Base-by-base conservation (phyloP, 1,140 invertebrate species). In the Formica exsecta region DNA sequence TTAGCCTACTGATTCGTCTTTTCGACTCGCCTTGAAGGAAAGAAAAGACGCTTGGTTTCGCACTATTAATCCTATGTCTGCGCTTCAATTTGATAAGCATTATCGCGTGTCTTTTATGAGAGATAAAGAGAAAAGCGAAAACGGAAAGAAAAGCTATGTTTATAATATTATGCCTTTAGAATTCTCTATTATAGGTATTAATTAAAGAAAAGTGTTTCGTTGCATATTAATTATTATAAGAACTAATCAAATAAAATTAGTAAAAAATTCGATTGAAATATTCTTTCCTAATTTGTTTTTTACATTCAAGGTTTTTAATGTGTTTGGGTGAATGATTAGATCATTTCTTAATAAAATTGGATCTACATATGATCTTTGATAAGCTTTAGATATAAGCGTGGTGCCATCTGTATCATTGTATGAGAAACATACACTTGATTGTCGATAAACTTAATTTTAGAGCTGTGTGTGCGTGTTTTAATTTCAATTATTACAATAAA, bases 1-100 rank as follows among this genome's bases (percentile, higher is more conserved):
- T 91, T 85, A 79, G 71, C 51, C 73, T 81, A 74, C 76, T 86
- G 66, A 89, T 90, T 87, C 84, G 84, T 86, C 85, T 75, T 87
- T 51, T 59, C 71, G 73, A 89, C 85, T 84, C 59, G 64, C 76
- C 62, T 51, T 32, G 8, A 2, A 61, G 32, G 22, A 32, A 36
- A 71, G 36, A 8, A 25, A 74, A 73, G 68, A 83, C 29, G 68
- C 68, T 61, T n/a, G 79, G 41, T 83, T 83, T 83, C 51, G 66
- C n/a, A 83, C 73, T 83, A 83, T 74, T 83, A 74, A 83, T 83
- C 62, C 62, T 29, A 25, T 29, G n/a, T 36, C 66, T 81, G 13
- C 11, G 59, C n/a, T 19, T 61, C 29, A 61, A 25, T 61, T 61
- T 74, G 32, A 80, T 44, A 61, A 74, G 68, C 68, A 38, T 73